Evolutionary conservation across 2,797 vertebrate species (phyloP).

Genomic region (Rhinogobio ventralis): DNA sequence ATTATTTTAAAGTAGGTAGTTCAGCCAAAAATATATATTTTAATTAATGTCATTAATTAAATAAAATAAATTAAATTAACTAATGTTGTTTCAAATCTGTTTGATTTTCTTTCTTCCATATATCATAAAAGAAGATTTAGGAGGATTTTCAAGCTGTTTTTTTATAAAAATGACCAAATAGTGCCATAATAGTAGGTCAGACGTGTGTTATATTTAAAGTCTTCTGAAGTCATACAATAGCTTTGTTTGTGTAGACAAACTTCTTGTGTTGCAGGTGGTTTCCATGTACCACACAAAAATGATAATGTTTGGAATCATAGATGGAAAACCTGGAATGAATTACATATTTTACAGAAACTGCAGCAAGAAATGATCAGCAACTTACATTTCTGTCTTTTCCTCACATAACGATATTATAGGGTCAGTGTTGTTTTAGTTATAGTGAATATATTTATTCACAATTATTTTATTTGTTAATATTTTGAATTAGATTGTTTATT

Average conservation of each 20-base stretch:
- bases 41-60: neutral
- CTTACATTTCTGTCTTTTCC: neutral
- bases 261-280: neutral
- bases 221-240: neutral
- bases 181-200: neutral
- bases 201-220: neutral
- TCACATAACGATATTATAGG: neutral
- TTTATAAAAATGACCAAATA: neutral
- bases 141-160: neutral
- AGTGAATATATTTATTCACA: no score
- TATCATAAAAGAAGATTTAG: neutral
- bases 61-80: neutral
- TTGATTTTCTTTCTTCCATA: neutral
- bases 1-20: neutral
- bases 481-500: no score
- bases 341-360: neutral
- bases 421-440: no score
- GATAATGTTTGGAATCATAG: neutral
- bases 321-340: neutral
- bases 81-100: neutral
- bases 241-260: neutral
- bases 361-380: neutral
- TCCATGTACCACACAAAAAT: neutral
- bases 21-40: neutral
- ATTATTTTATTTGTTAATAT: no score